Evolutionary conservation across 2,113 vertebrate species (phyloP).

Genomic region (Murina feae): DNA sequence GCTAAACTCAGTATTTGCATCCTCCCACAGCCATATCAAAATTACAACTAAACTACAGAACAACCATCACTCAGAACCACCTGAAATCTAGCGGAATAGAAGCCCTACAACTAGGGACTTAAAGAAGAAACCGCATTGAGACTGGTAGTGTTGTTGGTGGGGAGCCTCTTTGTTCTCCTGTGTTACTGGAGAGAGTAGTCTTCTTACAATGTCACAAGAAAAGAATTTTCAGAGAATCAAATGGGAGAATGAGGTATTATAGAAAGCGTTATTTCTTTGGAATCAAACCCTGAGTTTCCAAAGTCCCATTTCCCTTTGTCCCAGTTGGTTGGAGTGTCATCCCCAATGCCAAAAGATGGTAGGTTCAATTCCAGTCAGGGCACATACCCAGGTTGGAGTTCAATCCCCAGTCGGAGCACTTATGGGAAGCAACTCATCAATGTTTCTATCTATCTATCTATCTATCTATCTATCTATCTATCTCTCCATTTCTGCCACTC

Average conservation of each 20-base stretch:
- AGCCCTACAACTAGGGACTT: not conserved
- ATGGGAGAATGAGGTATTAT: not conserved
- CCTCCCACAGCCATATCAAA: not conserved
- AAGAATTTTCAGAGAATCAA: not conserved
- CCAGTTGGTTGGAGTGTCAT: too few species aligned
- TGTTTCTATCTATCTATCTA: not conserved
- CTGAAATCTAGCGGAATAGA: not conserved
- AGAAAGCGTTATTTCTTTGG: not conserved
- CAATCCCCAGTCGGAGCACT: too few species aligned
- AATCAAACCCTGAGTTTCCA: not conserved
- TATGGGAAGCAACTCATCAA: not conserved
- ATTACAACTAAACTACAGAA: not conserved
- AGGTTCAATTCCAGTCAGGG: too few species aligned
- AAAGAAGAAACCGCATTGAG: not conserved
- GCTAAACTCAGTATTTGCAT: not conserved
- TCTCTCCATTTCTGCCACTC: not conserved
- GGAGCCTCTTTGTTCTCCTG: not conserved
- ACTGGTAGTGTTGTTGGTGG: not conserved
- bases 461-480: too few species aligned
- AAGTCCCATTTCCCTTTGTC: not conserved
- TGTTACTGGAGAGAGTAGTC: not conserved
- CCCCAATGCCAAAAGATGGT: too few species aligned
- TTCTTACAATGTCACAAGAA: not conserved
- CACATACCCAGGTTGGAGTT: too few species aligned
- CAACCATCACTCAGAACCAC: not conserved